These are phyloP conservation scores for Leptopilina syphax DNA, from an alignment of 2,888 invertebrate species.

Conservation along the genomic window DNA sequence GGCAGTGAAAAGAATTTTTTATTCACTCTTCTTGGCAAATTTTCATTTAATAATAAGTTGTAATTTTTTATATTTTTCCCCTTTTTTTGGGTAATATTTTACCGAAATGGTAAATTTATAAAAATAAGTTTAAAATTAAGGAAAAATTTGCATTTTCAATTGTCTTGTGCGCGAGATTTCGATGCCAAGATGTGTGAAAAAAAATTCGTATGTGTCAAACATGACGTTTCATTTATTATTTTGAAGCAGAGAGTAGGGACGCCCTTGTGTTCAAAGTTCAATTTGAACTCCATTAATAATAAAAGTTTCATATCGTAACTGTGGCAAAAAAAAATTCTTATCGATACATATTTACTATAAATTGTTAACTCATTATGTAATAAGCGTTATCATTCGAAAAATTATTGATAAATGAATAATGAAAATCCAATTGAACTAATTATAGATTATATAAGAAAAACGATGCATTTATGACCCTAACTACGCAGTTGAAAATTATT, in stretches of 20 bases:
- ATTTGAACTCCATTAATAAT: constrained; percentile 22
- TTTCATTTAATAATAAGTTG: background rate
- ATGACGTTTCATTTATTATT: constrained; percentile 26
- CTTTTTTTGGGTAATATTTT: background rate
- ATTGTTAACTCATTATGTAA: background rate
- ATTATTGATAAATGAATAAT: background rate
- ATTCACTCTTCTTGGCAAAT: background rate
- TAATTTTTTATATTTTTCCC: background rate
- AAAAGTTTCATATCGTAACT: background rate
- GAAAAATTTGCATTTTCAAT: background rate
- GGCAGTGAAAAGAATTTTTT: background rate
- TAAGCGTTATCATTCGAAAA: background rate
- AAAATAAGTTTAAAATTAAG: background rate
- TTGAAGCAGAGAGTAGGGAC: constrained; percentile 17
- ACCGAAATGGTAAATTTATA: background rate
- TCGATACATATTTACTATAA: background rate
- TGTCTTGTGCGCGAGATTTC: background rate
- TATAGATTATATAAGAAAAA: constrained; percentile 10
- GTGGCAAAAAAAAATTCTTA: background rate
- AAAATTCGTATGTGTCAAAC: background rate
- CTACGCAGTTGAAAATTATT: constrained; percentile 9
- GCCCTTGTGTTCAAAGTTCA: constrained; percentile 36
- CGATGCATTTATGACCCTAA: constrained; percentile 6
- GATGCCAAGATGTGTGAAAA: background rate
- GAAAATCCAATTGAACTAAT: background rate